Base-by-base conservation (phyloP, 1,140 invertebrate genomes). In the Drosophila nasuta region DNA sequence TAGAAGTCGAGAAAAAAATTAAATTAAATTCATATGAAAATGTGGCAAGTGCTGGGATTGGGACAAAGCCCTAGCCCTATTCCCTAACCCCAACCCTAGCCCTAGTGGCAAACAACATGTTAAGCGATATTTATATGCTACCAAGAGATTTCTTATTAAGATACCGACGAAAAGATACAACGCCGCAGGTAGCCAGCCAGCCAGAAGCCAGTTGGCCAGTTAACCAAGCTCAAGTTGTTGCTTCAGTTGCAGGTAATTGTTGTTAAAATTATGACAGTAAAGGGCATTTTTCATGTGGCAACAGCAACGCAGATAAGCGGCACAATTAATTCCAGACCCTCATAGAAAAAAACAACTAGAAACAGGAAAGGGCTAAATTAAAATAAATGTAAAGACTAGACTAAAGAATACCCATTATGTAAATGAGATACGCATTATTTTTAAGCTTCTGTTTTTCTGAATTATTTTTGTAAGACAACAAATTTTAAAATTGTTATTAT, bases 101-200 rank as follows among this genome's bases (percentile, higher is more conserved):
- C 35, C 35, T 10, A 38, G 7, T 8, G 7, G 7, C 10, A 38
- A 38, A 54, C 69, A 77, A 82, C 80, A 80, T 83, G 83, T 83
- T 87, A 80, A 88, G 65, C 72, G 83, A 88, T 87, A 83, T 88
- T 81, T 87, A 78, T 87, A 87, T 67, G 80, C 77, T 62, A 66
- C 65, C 57, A 4, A 51, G 7, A 83, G 83, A 87, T 87, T 87
- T 87, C 80, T 75, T 88, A 87, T 83, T 83, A 87, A 88, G 83
- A 87, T 87, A 87, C 25, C 28, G 28, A 66, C 57, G 20, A 25
- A 25, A 25, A 25, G 20, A 25, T 25, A 25, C 4, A 51, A 59
- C n/a, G 57, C 66, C 65, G 79, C 82, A 80, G 80, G 80, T 70
- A 76, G 67, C 64, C 51, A 33, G 6, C 6, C 48, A 41, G 6